Percentiles rank a stretch among this genome's conserved stretches.
These are phyloP conservation scores for Portevinia maculata DNA, from an alignment of 2,888 invertebrate species.

Conservation along the genomic window DNA sequence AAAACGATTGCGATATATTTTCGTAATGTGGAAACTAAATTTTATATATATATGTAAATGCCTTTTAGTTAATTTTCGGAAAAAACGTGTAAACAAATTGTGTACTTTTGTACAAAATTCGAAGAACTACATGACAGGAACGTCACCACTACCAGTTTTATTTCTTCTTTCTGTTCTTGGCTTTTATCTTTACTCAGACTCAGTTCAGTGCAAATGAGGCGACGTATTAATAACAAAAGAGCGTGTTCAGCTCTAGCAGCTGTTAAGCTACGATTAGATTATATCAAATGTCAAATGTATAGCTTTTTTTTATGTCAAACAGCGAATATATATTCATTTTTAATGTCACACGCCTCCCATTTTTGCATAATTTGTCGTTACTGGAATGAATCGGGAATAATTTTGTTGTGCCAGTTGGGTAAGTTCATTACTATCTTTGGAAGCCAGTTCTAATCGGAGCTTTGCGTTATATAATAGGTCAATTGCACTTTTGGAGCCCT, in stretches of 20 bases:
- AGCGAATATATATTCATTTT: too few species aligned
- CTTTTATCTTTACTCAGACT: not conserved
- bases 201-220: not conserved
- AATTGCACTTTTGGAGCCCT: too few species aligned
- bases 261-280: too few species aligned
- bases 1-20: conserved; percentile 13
- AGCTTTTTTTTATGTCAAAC: too few species aligned
- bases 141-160: conserved; percentile 75
- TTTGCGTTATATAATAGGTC: too few species aligned
- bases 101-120: conserved; percentile 63
- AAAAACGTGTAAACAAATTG: conserved; percentile 72
- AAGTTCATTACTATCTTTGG: too few species aligned
- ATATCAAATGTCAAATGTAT: too few species aligned
- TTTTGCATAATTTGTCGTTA: too few species aligned
- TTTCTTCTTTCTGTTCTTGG: conserved; percentile 17
- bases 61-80: conserved; percentile 43
- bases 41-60: conserved; percentile 10
- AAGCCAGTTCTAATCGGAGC: too few species aligned
- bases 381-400: too few species aligned
- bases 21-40: conserved; percentile 23
- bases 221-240: conserved; percentile 19
- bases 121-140: conserved; percentile 76
- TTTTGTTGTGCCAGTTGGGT: too few species aligned
- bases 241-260: conserved; percentile 37
- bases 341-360: too few species aligned